A percentile compares a stretch with the other conserved stretches of the same genome.
phyloP scores from a whole-genome alignment of 2,113 vertebrate species.

The Scophthalmus maximus region DNA sequence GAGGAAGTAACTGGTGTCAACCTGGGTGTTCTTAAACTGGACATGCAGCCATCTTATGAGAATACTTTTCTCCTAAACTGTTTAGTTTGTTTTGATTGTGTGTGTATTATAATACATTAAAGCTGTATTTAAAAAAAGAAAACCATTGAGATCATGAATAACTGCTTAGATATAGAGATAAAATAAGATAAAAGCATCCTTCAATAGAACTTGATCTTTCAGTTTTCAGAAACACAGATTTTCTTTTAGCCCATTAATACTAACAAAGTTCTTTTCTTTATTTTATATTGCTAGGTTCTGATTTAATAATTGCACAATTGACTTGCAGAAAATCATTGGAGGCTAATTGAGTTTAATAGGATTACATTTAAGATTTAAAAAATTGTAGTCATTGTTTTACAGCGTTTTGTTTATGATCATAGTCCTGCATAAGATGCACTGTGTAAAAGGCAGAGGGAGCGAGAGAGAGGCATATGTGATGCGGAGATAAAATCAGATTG shows the following conservation, averaged over 20 bases:
- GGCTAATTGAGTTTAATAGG: neutral
- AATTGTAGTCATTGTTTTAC: neutral
- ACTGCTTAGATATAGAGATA: neutral
- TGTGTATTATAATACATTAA: too few species aligned
- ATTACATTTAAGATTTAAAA: neutral
- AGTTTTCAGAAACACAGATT: neutral
- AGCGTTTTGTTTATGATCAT: neutral
- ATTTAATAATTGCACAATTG: conserved; percentile 10
- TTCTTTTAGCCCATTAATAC: neutral
- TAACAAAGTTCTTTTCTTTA: too few species aligned
- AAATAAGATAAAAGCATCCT: neutral
- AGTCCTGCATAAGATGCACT: too few species aligned
- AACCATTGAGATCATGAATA: neutral
- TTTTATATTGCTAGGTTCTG: too few species aligned
- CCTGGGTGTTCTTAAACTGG: neutral
- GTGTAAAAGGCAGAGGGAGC: neutral
- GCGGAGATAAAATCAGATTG: neutral
- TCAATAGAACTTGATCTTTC: neutral
- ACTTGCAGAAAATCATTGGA: neutral
- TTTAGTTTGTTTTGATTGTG: too few species aligned
- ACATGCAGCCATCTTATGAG: neutral
- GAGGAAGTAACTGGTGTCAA: neutral
- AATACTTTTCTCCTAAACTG: neutral
- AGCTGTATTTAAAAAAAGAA: neutral
- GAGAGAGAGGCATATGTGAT: neutral